phyloP scores from a whole-genome alignment of 2,113 vertebrate species.

The Shinisaurus crocodilurus region DNA sequence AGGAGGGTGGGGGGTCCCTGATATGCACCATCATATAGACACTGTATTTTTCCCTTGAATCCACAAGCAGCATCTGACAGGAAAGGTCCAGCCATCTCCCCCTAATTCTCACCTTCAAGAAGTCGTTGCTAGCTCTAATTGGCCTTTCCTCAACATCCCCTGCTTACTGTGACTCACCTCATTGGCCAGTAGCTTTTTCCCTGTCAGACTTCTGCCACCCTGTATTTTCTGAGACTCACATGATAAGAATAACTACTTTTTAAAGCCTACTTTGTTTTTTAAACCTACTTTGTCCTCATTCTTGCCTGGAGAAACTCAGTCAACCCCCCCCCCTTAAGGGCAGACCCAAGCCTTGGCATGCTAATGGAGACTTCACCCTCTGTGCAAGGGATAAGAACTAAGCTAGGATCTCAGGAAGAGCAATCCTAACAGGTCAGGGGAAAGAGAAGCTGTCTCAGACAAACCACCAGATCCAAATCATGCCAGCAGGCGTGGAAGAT shows the following conservation, averaged over 20 bases:
- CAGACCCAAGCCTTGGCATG: too few relatives aligned
- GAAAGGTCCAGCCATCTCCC: background rate
- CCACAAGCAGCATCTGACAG: background rate
- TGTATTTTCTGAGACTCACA: too few relatives aligned
- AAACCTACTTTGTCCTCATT: too few relatives aligned
- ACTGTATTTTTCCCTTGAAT: background rate
- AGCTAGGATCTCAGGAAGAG: background rate
- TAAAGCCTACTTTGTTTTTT: too few relatives aligned
- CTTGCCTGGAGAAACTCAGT: too few relatives aligned
- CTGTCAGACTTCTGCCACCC: too few relatives aligned
- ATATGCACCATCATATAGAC: too few relatives aligned
- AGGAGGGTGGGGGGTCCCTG: too few relatives aligned
- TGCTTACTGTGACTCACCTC: background rate
- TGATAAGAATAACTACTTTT: too few relatives aligned
- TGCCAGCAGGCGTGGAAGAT: too few relatives aligned
- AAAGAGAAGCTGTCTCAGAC: background rate
- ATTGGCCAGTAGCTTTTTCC: background rate
- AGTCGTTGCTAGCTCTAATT: background rate
- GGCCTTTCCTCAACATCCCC: background rate
- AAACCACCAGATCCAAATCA: background rate
- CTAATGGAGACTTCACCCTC: too few relatives aligned
- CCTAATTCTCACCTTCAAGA: background rate
- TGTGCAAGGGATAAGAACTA: background rate
- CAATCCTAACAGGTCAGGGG: background rate
- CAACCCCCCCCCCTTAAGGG: too few relatives aligned